Percentiles rank a stretch among this genome's conserved stretches.
Conservation (phyloP, 2,888 invertebrate species). For the Plagiodera versicolora region DNA sequence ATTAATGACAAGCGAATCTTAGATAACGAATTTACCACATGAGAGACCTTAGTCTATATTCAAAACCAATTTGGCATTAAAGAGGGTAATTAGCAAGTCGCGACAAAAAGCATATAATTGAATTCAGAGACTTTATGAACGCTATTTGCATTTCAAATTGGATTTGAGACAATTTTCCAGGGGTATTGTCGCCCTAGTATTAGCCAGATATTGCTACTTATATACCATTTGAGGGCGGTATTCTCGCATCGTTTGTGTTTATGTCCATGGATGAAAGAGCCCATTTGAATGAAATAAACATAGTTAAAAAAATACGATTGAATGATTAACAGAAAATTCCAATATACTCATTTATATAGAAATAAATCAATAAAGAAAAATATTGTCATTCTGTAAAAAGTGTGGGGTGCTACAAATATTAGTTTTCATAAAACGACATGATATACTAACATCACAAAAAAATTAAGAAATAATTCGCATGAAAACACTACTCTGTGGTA, state of each 20-base stretch:
- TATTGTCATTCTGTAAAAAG: too few species aligned
- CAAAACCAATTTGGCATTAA: constrained; percentile 30
- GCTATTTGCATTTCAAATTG: constrained; percentile 52
- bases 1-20: too few species aligned
- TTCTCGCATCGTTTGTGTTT: constrained; percentile 21
- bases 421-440: too few species aligned
- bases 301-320: too few species aligned
- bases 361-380: too few species aligned
- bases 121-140: constrained; percentile 38
- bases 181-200: constrained; percentile 46
- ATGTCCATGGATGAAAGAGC: constrained; percentile 9
- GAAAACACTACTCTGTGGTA: too few species aligned
- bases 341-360: too few species aligned
- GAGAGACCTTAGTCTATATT: constrained; percentile 23
- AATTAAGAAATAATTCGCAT: too few species aligned
- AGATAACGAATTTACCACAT: background rate
- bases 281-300: too few species aligned
- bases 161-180: constrained; percentile 51
- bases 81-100: constrained; percentile 30
- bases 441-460: too few species aligned
- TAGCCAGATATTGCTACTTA: constrained; percentile 33
- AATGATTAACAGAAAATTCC: too few species aligned
- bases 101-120: constrained; percentile 40
- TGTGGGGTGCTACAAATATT: too few species aligned
- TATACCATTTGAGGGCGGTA: constrained; percentile 23